Evolutionary conservation across 2,797 vertebrate genomes (phyloP).

Genomic region (Cynodonichthys magdalenae): DNA sequence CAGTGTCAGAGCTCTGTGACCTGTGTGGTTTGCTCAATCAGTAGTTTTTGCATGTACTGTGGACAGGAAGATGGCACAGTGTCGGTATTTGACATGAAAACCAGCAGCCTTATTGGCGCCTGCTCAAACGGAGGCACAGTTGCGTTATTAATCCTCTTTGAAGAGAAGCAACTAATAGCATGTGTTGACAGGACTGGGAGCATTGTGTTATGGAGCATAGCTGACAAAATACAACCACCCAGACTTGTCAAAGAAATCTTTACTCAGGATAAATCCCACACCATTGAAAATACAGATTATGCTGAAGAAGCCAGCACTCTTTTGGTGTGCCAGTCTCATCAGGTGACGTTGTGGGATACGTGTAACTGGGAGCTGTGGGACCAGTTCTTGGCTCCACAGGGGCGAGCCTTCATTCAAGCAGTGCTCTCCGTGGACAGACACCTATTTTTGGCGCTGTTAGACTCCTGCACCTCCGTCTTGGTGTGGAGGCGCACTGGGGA

Average conservation of each 20-base stretch:
- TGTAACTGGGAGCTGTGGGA: constrained; percentile 68
- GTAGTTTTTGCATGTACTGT: constrained; percentile 66
- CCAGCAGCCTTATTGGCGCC: constrained; percentile 41
- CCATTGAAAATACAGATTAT: constrained; percentile 70
- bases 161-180: constrained; percentile 56
- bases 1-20: constrained; percentile 73
- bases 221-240: constrained; percentile 44
- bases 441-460: constrained; percentile 77
- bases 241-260: constrained; percentile 61
- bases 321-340: constrained; percentile 74
- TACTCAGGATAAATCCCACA: constrained; percentile 11
- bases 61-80: constrained; percentile 76
- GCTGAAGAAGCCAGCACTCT: constrained; percentile 51
- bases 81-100: constrained; percentile 69
- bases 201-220: constrained; percentile 74
- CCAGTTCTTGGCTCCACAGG: constrained; percentile 72
- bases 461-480: constrained; percentile 67
- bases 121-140: constrained; percentile 58
- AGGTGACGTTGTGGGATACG: constrained; percentile 77
- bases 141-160: constrained; percentile 56
- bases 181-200: constrained; percentile 76
- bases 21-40: constrained; percentile 63
- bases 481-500: constrained; percentile 80
- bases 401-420: constrained; percentile 70
- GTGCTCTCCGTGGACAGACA: constrained; percentile 69